These are phyloP conservation scores for Psilopsiagon aymara DNA, from an alignment of 2,113 vertebrate genomes.

Conservation along the genomic window DNA sequence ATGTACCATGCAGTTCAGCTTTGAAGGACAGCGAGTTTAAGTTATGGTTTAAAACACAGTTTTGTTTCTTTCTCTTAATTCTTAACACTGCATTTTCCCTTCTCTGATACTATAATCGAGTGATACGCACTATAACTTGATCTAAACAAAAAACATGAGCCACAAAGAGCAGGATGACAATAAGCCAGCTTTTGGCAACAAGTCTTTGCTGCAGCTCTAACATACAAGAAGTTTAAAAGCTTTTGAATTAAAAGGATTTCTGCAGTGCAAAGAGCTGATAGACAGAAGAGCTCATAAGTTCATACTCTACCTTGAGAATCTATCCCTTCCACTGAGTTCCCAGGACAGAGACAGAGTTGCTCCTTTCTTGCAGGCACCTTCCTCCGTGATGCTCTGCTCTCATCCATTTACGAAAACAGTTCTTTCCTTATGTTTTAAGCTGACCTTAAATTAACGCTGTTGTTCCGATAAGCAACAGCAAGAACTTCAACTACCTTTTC, in stretches of 20 bases:
- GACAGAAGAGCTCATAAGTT: background rate
- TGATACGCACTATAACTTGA: background rate
- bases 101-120: background rate
- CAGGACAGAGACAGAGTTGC: background rate
- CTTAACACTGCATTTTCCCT: background rate
- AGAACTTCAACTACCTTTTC: slow-evolving; percentile 63
- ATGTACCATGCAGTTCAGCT: background rate
- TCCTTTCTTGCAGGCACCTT: background rate
- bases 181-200: background rate
- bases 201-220: background rate
- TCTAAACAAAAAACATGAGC: background rate
- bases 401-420: background rate
- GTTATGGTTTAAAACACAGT: background rate
- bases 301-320: background rate
- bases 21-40: background rate
- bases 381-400: background rate
- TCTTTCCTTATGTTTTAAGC: background rate
- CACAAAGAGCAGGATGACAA: background rate
- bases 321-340: background rate
- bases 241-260: background rate
- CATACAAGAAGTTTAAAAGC: background rate
- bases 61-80: background rate
- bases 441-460: slow-evolving; percentile 8
- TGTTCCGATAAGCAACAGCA: slow-evolving; percentile 36
- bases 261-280: background rate